Base-by-base conservation (phyloP, 2,113 vertebrate genomes). In the Hydrolagus affinis region DNA sequence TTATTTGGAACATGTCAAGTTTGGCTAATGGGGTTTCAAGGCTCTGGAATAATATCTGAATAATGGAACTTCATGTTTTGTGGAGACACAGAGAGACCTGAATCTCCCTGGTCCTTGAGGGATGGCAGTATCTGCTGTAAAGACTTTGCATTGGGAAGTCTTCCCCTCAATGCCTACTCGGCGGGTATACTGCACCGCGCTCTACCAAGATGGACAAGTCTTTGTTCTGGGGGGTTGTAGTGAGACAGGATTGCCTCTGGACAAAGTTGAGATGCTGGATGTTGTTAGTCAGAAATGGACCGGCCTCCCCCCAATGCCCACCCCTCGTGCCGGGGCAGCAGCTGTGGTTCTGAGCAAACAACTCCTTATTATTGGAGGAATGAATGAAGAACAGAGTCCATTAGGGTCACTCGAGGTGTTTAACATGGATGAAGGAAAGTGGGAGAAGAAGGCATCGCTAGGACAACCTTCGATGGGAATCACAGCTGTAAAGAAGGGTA, bases 211-310 rank as follows among this genome's bases (percentile, higher is more conserved):
- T 15, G 95, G 95, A 85, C 95, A 94, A 85, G 90, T 99, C 28
- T 96, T 96, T 17, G 97, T 99, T 87, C 88, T 97, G 90, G 98
- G 97, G 8, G 98, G 98, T 89, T 99, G 98, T 89, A 95, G 96
- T 11, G 90, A 91, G 77, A 92, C 91, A 0, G 98, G 97, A 30
- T 85, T 93, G 83, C 96, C 97, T 19, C 88, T 98, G 92, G 96
- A 96, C 86, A 92, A 93, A 0, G 93, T 91, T 0, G 98, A 99
- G 88, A 92, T 94, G 64, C 89, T 98, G 89, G 97, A 98, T 59
- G 88, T 98, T 30, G 89, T 91, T 15, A 94, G 93, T 8, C 97
- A 96, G 90, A 94, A 92, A 0, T 99, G 98, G 98, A 94, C 93
- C 56, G 86, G 90, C 0, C 89, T 99, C 86, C 95, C 96, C 0